Evolutionary conservation across 2,113 vertebrate genomes (phyloP).

Genomic region (Camelus bactrianus): DNA sequence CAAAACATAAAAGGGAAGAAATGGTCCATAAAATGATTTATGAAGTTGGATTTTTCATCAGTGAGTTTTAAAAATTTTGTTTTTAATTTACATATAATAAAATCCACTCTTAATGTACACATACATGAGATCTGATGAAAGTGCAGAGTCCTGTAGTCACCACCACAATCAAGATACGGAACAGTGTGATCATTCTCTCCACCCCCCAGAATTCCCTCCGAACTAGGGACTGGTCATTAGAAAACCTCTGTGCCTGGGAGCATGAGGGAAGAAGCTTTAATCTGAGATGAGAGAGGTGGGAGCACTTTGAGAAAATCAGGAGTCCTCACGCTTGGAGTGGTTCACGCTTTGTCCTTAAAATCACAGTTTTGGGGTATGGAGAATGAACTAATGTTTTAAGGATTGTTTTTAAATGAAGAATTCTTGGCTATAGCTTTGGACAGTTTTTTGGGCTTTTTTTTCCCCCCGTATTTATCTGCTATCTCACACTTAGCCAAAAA

Average conservation of each 20-base stretch:
- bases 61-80: not conserved
- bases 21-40: not conserved
- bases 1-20: not conserved
- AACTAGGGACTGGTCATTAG: too few species aligned
- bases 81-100: not conserved
- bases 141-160: not conserved
- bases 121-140: not conserved
- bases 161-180: not conserved
- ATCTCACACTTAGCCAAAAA: constrained; percentile 46
- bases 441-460: not conserved
- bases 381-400: not conserved
- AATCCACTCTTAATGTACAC: not conserved
- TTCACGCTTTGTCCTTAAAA: not conserved
- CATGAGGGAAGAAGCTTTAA: not conserved
- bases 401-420: constrained; percentile 43
- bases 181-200: too few species aligned
- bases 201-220: not conserved
- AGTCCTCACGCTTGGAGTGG: not conserved
- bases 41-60: not conserved
- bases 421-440: constrained; percentile 23
- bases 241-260: not conserved
- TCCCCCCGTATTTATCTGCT: not conserved
- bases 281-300: not conserved
- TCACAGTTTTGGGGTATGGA: not conserved
- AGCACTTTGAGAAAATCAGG: not conserved